Base-by-base conservation (phyloP, 2,888 invertebrate genomes). In the Carabus problematicus region DNA sequence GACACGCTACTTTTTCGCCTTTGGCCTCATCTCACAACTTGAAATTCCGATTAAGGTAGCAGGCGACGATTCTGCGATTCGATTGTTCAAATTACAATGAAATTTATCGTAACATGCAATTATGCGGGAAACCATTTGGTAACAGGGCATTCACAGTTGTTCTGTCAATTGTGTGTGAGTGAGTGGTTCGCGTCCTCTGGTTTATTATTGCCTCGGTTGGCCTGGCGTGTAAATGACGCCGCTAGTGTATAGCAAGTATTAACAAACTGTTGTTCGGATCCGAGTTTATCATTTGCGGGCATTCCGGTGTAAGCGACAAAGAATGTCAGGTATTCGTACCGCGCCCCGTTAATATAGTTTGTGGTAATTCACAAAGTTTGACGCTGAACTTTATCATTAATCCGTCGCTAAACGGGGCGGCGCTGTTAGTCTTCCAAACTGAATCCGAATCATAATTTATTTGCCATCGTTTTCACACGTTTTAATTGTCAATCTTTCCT, bases 81-180 rank as follows among this genome's bases (percentile, higher is more conserved):
- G 29, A 29, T 29, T 29, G 29, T 29, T 3, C 29, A 29, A 63
- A 63, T 39, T 66, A 49, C 66, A 66, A 47, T 58, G 59, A 66
- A 66, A 66, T 66, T 58, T 66, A 66, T 66, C 66, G 66, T 39
- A 49, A 55, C 59, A 39, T 66, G 49, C 59, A 66, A 66, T 66
- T 66, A 66, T 66, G 49, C 66, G 59, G 66, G 58, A 49, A 40
- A 40, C 43, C 59, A 58, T 58, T 66, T 66, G 58, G 14, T 18
- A 52, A 14, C n/a, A 45, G 29, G 3, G 29, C 29, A 29, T 29
- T 29, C 29, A 29, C 29, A 29, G 45, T 61, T 61, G 61, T 47
- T 61, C 19, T 49, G 49, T 45, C 61, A 61, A 47, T 41, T 61
- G 61, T 49, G 39, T 47, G 61, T 40, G 61, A 45, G 29, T 29